Evolutionary conservation across 1,140 invertebrate species (phyloP).

Genomic region (Chrysomallon squamiferum): DNA sequence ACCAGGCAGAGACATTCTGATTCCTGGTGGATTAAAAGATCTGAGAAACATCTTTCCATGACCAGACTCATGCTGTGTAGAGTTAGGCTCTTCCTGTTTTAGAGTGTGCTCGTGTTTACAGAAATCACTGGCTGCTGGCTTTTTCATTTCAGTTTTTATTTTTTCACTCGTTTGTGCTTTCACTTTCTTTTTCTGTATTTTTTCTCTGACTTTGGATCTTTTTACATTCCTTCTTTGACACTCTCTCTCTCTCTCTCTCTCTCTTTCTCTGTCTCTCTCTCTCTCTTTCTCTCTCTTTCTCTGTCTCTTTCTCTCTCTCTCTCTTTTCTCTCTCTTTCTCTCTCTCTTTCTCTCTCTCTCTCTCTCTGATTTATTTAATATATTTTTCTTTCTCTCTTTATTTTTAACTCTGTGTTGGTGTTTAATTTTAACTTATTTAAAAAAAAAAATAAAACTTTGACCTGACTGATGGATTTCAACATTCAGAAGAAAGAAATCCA

Average conservation of each 20-base stretch:
- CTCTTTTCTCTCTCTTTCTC: neutral
- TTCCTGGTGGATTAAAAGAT: too few relatives aligned
- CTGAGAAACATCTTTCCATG: too few relatives aligned
- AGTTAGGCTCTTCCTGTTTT: too few relatives aligned
- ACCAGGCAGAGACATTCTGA: too few relatives aligned
- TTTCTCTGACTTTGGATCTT: too few relatives aligned
- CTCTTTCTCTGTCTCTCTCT: neutral
- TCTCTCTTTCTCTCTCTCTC: neutral
- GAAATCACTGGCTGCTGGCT: too few relatives aligned
- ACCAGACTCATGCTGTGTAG: too few relatives aligned
- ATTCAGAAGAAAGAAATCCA: neutral
- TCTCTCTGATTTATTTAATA: neutral
- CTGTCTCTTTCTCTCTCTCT: neutral
- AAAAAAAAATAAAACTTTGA: neutral
- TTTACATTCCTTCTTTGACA: too few relatives aligned
- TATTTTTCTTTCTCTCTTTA: neutral
- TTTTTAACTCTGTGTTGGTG: neutral
- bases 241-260: conserved; percentile 1
- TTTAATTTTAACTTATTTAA: neutral
- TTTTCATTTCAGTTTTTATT: too few relatives aligned
- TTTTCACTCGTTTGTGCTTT: too few relatives aligned
- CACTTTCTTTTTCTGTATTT: too few relatives aligned
- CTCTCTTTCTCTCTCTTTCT: neutral
- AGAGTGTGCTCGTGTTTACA: too few relatives aligned
- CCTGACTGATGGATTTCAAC: neutral